Conservation (phyloP, 2,888 invertebrate genomes). For the Protonemura montana region DNA sequence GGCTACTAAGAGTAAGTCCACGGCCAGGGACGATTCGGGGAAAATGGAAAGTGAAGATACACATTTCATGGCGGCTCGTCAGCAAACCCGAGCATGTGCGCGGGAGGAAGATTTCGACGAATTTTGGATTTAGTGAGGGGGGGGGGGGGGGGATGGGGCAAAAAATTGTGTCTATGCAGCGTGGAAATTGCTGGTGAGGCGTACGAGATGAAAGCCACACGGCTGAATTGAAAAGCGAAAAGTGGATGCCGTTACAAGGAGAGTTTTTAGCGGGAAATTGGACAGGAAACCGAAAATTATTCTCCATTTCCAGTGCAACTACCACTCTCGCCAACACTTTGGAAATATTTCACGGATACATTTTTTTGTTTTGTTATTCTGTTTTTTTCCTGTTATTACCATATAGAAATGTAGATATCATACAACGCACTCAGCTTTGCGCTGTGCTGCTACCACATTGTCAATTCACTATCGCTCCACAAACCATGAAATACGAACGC, state of each 20-base stretch:
- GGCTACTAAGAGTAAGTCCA: background rate
- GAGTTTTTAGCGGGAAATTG: background rate
- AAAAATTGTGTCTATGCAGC: background rate
- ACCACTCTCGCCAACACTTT: background rate
- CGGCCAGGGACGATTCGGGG: background rate
- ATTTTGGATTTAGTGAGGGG: background rate
- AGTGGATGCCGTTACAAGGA: background rate
- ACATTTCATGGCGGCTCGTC: background rate
- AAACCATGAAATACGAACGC: background rate
- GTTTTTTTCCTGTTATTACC: background rate
- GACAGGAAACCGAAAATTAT: background rate
- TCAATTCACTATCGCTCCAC: background rate
- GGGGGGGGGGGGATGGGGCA: background rate
- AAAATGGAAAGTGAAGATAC: slow-evolving; percentile 22
- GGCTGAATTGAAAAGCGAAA: background rate
- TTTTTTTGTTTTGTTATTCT: background rate
- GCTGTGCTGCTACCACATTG: background rate
- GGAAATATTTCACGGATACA: background rate
- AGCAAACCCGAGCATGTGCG: background rate
- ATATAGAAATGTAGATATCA: background rate
- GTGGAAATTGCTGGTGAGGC: background rate
- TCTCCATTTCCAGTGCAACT: background rate
- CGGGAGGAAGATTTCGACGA: background rate
- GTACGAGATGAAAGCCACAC: background rate
- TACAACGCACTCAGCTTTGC: background rate